These are phyloP conservation scores for Siniperca scherzeri DNA, from an alignment of 2,797 vertebrate species.

Conservation along the genomic window DNA sequence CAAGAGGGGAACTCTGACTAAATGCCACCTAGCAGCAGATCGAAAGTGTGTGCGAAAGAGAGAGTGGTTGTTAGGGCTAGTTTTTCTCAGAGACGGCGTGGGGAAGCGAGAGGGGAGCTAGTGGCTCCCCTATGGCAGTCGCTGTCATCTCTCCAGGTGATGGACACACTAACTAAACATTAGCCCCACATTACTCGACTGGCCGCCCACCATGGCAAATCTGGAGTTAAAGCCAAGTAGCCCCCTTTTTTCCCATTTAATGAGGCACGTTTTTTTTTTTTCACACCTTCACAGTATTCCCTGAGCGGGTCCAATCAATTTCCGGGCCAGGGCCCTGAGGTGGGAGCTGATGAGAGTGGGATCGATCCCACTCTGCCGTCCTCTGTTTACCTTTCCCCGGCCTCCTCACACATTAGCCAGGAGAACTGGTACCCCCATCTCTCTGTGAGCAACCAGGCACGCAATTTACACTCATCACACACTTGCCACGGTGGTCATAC, in stretches of 20 bases:
- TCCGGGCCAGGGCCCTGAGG: constrained; percentile 78
- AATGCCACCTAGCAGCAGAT: constrained; percentile 87
- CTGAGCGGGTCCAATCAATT: constrained; percentile 86
- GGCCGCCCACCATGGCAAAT: constrained; percentile 73
- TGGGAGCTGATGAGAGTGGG: constrained; percentile 82
- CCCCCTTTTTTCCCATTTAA: constrained; percentile 75
- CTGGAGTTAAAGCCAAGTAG: constrained; percentile 77
- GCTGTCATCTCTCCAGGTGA: constrained; percentile 82
- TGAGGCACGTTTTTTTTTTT: constrained; percentile 72
- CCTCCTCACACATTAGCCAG: constrained; percentile 63
- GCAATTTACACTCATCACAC: constrained; percentile 60
- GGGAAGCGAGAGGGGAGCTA: constrained; percentile 61
- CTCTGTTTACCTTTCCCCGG: constrained; percentile 78
- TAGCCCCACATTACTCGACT: constrained; percentile 76
- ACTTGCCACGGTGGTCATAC: constrained; percentile 39
- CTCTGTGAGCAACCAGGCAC: constrained; percentile 33
- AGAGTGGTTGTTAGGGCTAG: constrained; percentile 74
- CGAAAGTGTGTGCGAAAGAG: constrained; percentile 72
- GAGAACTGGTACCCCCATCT: constrained; percentile 56
- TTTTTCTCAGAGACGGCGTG: constrained; percentile 71
- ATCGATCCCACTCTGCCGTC: constrained; percentile 83
- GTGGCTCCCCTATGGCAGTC: constrained; percentile 76
- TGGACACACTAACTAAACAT: constrained; percentile 80
- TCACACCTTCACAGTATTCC: constrained; percentile 80
- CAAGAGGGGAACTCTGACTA: constrained; percentile 84